Conservation (phyloP, 2,113 vertebrate species). For the Gobius niger region DNA sequence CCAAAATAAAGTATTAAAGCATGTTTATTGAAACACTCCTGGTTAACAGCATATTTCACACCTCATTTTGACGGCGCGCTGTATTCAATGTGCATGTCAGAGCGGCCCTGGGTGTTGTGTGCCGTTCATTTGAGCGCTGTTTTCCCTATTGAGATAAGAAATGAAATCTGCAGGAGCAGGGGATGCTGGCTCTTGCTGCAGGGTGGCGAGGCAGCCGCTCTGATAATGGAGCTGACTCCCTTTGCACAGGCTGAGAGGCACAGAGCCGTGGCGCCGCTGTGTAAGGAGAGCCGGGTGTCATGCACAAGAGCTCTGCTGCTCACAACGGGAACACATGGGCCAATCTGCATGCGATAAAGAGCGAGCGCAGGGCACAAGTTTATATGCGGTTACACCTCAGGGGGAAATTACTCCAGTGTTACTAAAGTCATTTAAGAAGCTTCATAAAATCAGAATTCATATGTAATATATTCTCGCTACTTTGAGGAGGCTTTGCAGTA, state of each 20-base stretch:
- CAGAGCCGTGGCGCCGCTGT: constrained; percentile 66
- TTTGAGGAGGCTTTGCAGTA: no score
- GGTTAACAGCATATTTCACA: constrained; percentile 3
- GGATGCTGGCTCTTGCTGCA: constrained; percentile 69
- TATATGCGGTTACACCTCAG: not conserved
- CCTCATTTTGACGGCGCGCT: not conserved
- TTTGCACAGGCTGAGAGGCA: constrained; percentile 69
- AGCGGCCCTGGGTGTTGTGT: constrained; percentile 54
- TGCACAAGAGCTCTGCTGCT: constrained; percentile 26
- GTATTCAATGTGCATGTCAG: constrained; percentile 46
- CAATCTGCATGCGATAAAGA: constrained; percentile 48
- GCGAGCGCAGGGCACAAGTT: not conserved
- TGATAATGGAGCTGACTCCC: constrained; percentile 74
- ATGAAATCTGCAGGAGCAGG: constrained; percentile 71
- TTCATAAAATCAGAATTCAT: no score
- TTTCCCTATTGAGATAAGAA: constrained; percentile 73
- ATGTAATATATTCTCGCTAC: no score
- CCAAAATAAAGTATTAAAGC: not conserved
- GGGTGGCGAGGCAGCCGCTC: constrained; percentile 66
- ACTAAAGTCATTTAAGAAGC: no score
- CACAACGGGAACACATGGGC: constrained; percentile 15
- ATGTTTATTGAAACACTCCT: not conserved
- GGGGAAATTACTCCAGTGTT: no score
- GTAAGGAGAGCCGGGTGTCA: constrained; percentile 63
- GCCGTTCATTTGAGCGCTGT: constrained; percentile 62